Evolutionary conservation across 2,888 invertebrate genomes (phyloP), one percentile per base, ranked within the genome.

Genomic region (Falcaria lacertinaria): DNA sequence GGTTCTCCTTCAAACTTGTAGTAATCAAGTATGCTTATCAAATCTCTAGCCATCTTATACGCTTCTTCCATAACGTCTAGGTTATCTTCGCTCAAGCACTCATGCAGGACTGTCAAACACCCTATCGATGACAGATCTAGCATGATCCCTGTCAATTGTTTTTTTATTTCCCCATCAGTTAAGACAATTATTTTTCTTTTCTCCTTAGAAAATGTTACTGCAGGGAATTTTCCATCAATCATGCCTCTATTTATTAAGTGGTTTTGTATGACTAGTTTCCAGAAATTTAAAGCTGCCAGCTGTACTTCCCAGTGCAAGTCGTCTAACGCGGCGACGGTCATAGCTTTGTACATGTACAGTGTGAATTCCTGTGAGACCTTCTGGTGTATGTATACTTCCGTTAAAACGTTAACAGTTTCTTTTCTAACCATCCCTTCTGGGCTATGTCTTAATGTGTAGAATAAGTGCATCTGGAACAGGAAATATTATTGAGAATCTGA

Each of bases 251-350:
- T 43, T 2, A 54, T 50, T 1, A 74, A 47, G n/a, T 92, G 91
- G 2, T 87, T 89, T 16, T 86, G 80, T 33, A 94, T 91, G 13
- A 92, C 91, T 37, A 89, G 77, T 37, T 89, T 83, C 94, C 94
- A 95, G 57, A 93, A 95, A 39, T 83, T 69, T 1, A 95, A 61
- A 0, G 93, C 92, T 41, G 90, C 91, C 1, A 91, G 74, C 73
- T 94, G 94, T 0, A 94, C 94, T 74, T 95, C 94, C 94, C 94
- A 94, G 60, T 94, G 92, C 11, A 94, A 77, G 74, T 95, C 95
- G 11, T 89, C 81, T 0, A 91, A 82, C 0, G 92, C 91, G 0
- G 92, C 92, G 35, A 86, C 76, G 3, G 90, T 81, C 89, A 94
- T 92, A 0, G 91, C 84, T 22, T 86, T 81, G 55, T 90, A 91